Conservation (phyloP, 2,113 vertebrate genomes). For the Grantiella picta region DNA sequence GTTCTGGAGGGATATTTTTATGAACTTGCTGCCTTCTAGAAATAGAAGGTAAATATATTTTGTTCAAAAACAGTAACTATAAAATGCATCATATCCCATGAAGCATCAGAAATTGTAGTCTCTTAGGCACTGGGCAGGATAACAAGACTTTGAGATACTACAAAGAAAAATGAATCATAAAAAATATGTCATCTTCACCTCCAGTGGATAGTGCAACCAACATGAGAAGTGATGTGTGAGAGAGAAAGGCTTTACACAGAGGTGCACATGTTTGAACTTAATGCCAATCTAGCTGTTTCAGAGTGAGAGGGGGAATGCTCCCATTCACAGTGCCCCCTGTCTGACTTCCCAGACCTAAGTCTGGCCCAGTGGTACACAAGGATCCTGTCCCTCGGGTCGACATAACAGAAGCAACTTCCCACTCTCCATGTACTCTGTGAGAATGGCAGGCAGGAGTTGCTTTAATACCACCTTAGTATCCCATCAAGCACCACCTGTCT, state of each 20-base stretch:
- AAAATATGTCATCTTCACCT: neutral
- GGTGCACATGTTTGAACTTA: neutral
- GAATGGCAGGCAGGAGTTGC: neutral
- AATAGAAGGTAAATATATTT: neutral
- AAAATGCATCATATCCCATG: neutral
- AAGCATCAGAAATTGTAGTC: neutral
- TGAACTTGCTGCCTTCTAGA: neutral
- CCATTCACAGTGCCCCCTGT: neutral
- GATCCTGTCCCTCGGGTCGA: neutral
- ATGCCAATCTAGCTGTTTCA: neutral
- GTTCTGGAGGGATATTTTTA: neutral
- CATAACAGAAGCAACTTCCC: neutral
- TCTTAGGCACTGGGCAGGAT: neutral
- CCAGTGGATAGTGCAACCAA: neutral
- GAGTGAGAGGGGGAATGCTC: neutral
- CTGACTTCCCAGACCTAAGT: neutral
- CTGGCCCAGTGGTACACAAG: neutral
- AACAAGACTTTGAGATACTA: neutral
- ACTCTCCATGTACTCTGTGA: neutral
- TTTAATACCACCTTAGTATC: neutral
- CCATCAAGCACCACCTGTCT: neutral
- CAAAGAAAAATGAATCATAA: neutral
- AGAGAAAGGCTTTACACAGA: neutral
- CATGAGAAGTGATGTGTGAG: neutral
- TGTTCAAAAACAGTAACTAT: neutral